Percentiles rank a stretch among this genome's conserved stretches.
These are phyloP conservation scores for Cryptosula pallasiana DNA, from an alignment of 2,888 invertebrate genomes.

Conservation along the genomic window DNA sequence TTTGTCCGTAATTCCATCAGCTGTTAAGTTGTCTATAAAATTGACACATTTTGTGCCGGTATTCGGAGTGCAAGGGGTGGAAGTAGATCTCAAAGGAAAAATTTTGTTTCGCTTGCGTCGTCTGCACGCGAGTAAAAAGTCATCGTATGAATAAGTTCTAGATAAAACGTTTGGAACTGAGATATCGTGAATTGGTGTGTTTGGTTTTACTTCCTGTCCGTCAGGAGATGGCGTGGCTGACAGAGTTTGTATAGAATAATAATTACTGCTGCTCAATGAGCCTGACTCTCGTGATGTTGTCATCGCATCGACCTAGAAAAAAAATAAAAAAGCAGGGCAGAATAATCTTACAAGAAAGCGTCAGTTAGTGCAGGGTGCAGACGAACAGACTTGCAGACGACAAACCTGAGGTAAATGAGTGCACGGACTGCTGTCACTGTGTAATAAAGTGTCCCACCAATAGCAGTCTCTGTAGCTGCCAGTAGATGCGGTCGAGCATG, in stretches of 20 bases:
- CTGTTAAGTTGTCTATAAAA: background rate
- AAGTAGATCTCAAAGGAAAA: background rate
- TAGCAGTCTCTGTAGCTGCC: background rate
- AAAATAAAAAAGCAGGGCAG: no score
- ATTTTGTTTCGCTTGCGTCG: background rate
- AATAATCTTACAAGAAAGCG: no score
- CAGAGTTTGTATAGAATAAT: background rate
- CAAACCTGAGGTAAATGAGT: no score
- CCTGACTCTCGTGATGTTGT: background rate
- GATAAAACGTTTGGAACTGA: background rate
- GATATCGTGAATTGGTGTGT: background rate
- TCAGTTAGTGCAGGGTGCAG: no score
- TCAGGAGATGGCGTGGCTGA: background rate
- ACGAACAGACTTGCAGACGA: no score
- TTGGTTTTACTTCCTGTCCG: background rate
- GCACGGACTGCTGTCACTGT: no score
- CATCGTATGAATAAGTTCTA: background rate
- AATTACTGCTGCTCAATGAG: background rate
- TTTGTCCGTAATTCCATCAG: no score
- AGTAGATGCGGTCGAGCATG: background rate
- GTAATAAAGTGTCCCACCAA: background rate
- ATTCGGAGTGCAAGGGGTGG: background rate
- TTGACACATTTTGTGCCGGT: background rate
- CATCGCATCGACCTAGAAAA: background rate
- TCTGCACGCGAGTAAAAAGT: background rate